A percentile compares a stretch with the other conserved stretches of the same genome.
Evolutionary conservation across 1,140 invertebrate species (phyloP).

Genomic region (Ephestia elutella): DNA sequence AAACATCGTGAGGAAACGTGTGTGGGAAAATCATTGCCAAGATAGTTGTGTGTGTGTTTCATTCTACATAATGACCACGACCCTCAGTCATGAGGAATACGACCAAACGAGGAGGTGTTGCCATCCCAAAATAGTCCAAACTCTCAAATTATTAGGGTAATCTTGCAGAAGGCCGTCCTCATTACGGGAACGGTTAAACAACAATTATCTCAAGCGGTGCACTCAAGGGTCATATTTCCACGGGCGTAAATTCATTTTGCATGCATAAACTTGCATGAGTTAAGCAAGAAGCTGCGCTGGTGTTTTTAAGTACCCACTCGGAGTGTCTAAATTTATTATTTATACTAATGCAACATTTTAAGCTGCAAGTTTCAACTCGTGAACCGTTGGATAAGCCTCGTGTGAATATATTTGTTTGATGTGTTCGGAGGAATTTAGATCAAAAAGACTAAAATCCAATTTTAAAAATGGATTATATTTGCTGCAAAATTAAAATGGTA

Average conservation of each 20-base stretch:
- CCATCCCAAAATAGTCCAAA: too few species aligned
- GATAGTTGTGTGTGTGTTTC: too few species aligned
- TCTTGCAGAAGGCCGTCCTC: constrained; percentile 20
- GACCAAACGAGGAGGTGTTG: too few species aligned
- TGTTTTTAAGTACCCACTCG: constrained; percentile 29
- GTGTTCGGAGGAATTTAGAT: too few species aligned
- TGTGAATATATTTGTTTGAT: background rate
- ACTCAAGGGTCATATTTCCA: constrained; percentile 48
- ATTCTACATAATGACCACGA: too few species aligned
- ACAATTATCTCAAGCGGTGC: constrained; percentile 51
- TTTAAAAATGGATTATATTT: too few species aligned
- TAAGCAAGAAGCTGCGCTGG: constrained; percentile 22
- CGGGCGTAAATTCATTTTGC: constrained; percentile 47
- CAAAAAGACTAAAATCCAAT: too few species aligned
- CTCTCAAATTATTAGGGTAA: constrained; percentile 7
- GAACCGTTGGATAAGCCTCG: background rate
- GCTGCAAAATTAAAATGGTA: too few species aligned
- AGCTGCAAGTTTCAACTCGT: background rate
- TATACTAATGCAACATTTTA: constrained; percentile 12
- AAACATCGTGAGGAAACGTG: too few species aligned
- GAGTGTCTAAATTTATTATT: constrained; percentile 21
- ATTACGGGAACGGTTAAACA: constrained; percentile 47
- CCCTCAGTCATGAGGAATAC: too few species aligned
- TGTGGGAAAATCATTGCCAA: too few species aligned
- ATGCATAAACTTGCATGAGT: constrained; percentile 46